A percentile compares a stretch with the other conserved stretches of the same genome.
Evolutionary conservation across 2,113 vertebrate genomes (phyloP).

Genomic region (Ploceus nigricollis): DNA sequence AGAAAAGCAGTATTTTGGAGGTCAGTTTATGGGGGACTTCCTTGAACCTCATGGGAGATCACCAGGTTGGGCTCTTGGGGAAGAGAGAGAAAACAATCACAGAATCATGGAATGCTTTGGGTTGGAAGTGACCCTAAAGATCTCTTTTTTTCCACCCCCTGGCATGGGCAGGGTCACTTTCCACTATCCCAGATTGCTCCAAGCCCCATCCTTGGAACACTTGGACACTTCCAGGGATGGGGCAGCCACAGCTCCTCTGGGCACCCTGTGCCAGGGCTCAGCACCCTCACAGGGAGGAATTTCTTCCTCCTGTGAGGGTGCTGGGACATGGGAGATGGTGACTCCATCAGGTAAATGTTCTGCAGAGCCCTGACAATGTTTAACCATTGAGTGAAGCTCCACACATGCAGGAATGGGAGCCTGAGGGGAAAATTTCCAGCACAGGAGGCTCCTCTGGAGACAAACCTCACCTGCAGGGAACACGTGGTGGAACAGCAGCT

Average conservation of each 20-base stretch:
- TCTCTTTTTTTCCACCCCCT: accelerated
- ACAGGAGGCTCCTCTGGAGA: not conserved
- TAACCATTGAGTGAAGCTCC: not conserved
- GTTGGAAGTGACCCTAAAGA: not conserved
- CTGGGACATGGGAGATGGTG: not conserved
- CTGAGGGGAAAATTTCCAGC: not conserved
- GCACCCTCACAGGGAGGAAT: not conserved
- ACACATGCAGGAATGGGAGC: accelerated
- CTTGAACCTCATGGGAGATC: not conserved
- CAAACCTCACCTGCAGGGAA: not conserved
- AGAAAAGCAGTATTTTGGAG: not conserved
- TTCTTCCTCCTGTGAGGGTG: not conserved
- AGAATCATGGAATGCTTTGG: not conserved
- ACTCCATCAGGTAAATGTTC: not conserved
- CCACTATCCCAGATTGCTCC: not conserved
- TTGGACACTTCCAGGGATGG: not conserved
- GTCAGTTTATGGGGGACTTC: not conserved
- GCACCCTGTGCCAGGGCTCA: accelerated
- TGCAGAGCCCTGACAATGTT: conserved; percentile 2
- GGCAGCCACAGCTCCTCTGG: not conserved
- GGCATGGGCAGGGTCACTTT: not conserved
- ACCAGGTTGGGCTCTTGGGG: not conserved
- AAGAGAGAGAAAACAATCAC: not conserved
- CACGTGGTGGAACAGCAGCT: accelerated
- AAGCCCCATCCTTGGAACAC: accelerated